Evolutionary conservation across 2,888 invertebrate genomes (phyloP).

Genomic region (Drosophila conformis): DNA sequence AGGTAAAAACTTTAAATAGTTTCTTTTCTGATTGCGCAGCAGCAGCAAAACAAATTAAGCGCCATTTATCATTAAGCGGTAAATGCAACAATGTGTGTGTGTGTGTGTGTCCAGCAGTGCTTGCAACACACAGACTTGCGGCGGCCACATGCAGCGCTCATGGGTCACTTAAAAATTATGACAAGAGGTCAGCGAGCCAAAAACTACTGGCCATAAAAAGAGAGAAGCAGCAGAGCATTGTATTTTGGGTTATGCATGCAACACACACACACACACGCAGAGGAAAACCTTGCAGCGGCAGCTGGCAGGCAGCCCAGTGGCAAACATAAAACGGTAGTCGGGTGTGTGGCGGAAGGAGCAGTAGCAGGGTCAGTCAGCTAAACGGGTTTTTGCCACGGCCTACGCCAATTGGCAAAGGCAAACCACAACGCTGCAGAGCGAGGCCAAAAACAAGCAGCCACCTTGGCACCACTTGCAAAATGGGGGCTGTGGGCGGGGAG

Average conservation of each 20-base stretch:
- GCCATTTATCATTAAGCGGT: conserved; percentile 66
- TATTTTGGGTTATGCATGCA: conserved; percentile 41
- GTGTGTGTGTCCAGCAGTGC: conserved; percentile 11
- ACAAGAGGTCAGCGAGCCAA: conserved; percentile 65
- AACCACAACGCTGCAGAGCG: conserved; percentile 41
- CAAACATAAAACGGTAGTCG: neutral
- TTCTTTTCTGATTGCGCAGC: conserved; percentile 10
- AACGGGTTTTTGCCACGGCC: conserved; percentile 47
- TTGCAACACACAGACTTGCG: conserved; percentile 28
- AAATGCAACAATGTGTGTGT: neutral
- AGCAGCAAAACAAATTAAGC: conserved; percentile 56
- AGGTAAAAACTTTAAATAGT: conserved; percentile 13
- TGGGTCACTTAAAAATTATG: conserved; percentile 78
- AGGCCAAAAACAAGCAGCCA: conserved; percentile 39
- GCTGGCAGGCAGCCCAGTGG: conserved; percentile 55
- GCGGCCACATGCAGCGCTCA: conserved; percentile 48
- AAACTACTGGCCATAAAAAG: conserved; percentile 17
- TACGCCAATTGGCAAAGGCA: conserved; percentile 74
- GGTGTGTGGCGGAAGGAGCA: neutral
- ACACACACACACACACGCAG: neutral
- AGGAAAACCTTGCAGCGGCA: conserved; percentile 44
- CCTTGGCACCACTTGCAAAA: conserved; percentile 48
- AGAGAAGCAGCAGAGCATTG: conserved; percentile 24
- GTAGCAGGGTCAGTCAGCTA: conserved; percentile 32
- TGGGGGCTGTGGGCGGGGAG: neutral